Evolutionary conservation across 2,888 invertebrate genomes (phyloP).

Genomic region (Pedicia rivosa): DNA sequence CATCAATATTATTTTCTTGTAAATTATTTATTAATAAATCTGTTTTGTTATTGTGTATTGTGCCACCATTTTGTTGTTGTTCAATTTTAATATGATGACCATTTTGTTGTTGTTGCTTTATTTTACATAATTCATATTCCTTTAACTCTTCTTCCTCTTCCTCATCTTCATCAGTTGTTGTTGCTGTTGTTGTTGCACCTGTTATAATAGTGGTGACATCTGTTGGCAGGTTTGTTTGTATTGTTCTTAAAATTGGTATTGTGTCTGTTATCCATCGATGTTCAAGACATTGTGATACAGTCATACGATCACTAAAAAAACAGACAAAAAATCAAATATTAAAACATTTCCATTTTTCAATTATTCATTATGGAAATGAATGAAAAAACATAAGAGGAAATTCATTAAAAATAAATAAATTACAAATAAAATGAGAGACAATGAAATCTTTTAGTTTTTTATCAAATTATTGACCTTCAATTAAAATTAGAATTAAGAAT

Average conservation of each 20-base stretch:
- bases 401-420: too few species aligned
- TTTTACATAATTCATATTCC: too few species aligned
- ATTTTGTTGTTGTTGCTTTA: too few species aligned
- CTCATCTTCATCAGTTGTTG: too few species aligned
- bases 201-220: constrained; percentile 9
- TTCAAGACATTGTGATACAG: constrained; percentile 74
- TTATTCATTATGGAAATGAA: too few species aligned
- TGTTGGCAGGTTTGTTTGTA: constrained; percentile 11
- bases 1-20: constrained; percentile 4
- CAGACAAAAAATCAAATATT: constrained; percentile 10
- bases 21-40: constrained; percentile 1
- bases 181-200: constrained; percentile 13
- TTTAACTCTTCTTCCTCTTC: too few species aligned
- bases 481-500: too few species aligned
- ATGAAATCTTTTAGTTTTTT: too few species aligned
- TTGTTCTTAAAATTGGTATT: constrained; percentile 10
- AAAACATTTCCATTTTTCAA: constrained; percentile 2
- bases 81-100: constrained; percentile 10
- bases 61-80: constrained; percentile 12
- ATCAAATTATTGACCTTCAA: too few species aligned
- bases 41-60: too few species aligned
- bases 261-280: constrained; percentile 71
- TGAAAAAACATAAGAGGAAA: too few species aligned
- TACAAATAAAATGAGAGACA: too few species aligned
- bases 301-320: constrained; percentile 65